A percentile compares a stretch with the other conserved stretches of the same genome.
Conservation (phyloP, 2,888 invertebrate genomes). For the Trichopria drosophilae region DNA sequence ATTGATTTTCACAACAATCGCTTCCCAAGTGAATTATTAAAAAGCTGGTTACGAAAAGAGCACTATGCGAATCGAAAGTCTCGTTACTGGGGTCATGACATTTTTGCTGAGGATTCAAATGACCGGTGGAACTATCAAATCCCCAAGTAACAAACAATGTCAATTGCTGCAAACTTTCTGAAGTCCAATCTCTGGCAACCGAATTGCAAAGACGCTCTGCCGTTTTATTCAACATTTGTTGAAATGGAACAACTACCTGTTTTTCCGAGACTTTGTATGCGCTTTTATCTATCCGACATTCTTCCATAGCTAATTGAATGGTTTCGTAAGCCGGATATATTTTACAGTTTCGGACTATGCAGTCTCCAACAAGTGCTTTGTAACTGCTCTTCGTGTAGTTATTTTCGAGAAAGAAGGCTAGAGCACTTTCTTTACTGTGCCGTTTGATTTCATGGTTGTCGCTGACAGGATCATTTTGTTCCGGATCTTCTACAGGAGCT, state of each 20-base stretch:
- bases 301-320: neutral
- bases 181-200: conserved; percentile 6
- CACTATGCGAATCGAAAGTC: too few relatives aligned
- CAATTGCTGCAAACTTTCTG: conserved; percentile 6
- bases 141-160: conserved; percentile 2
- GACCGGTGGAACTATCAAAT: conserved; percentile 16
- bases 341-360: neutral
- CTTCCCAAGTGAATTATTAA: too few relatives aligned
- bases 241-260: conserved; percentile 7
- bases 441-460: too few relatives aligned
- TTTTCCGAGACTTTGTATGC: conserved; percentile 3
- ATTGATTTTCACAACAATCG: too few relatives aligned
- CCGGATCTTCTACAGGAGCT: too few relatives aligned
- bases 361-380: conserved; percentile 3
- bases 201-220: conserved; percentile 8
- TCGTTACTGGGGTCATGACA: too few relatives aligned
- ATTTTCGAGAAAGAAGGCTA: conserved; percentile 12
- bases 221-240: conserved; percentile 10
- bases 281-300: conserved; percentile 1
- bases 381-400: conserved; percentile 1
- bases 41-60: too few relatives aligned
- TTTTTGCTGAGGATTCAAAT: too few relatives aligned
- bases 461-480: too few relatives aligned
- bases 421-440: conserved; percentile 2
- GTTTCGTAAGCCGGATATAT: conserved; percentile 9